Evolutionary conservation across 2,113 vertebrate genomes (phyloP).

Genomic region (Meleagris gallopavo): DNA sequence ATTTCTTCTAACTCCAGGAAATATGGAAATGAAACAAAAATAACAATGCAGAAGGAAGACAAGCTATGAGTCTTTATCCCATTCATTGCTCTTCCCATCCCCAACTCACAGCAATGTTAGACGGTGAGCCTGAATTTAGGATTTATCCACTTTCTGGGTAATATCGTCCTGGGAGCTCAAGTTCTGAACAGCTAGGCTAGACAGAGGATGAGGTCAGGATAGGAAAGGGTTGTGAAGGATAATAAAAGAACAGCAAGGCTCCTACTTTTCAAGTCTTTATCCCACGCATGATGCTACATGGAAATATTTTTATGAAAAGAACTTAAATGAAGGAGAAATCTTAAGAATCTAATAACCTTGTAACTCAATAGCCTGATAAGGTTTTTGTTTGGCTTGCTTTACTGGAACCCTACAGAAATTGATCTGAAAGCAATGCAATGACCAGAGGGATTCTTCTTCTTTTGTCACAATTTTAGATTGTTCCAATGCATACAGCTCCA

Average conservation of each 20-base stretch:
- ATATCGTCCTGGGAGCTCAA: not conserved
- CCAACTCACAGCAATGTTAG: not conserved
- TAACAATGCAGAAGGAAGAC: not conserved
- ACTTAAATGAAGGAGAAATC: not conserved
- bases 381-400: not conserved
- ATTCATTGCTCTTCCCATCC: not conserved
- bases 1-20: not conserved
- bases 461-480: conserved; percentile 1
- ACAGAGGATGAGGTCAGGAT: not conserved
- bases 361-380: not conserved
- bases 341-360: not conserved
- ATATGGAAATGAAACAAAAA: not conserved
- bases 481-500: not conserved
- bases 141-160: not conserved
- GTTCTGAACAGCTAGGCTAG: not conserved
- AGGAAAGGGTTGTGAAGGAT: not conserved
- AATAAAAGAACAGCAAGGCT: conserved; percentile 17
- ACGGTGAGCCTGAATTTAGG: not conserved
- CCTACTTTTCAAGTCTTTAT: not conserved
- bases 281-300: rapidly evolving
- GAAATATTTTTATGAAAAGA: not conserved
- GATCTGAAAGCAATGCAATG: conserved; percentile 7
- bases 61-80: not conserved
- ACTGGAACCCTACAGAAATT: not conserved
- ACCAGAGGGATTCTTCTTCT: not conserved